These are phyloP conservation scores for Lamellibrachia luymesi DNA, from an alignment of 1,140 invertebrate species.

Conservation along the genomic window DNA sequence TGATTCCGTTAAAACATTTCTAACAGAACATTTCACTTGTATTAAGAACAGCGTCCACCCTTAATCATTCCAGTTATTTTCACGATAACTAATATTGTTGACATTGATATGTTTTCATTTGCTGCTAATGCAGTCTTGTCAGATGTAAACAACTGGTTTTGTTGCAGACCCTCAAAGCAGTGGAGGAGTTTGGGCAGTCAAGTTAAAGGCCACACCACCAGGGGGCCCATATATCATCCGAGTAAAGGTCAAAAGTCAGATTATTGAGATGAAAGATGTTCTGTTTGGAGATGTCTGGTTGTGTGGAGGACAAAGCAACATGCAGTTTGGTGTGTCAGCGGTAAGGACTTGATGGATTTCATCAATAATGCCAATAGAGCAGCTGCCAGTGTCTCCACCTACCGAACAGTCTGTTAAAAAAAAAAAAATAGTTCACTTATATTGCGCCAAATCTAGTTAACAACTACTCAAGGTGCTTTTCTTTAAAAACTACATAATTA, in stretches of 20 bases:
- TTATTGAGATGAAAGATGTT: conserved; percentile 39
- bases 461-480: background rate
- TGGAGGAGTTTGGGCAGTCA: background rate
- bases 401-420: background rate
- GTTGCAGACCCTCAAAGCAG: too few relatives aligned
- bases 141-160: too few relatives aligned
- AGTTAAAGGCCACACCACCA: background rate
- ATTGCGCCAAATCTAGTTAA: too few relatives aligned
- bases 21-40: background rate
- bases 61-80: too few relatives aligned
- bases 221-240: conserved; percentile 20
- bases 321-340: conserved; percentile 31
- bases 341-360: background rate
- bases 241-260: background rate
- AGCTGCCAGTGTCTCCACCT: conserved; percentile 32
- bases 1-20: too few relatives aligned
- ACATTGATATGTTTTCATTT: too few relatives aligned
- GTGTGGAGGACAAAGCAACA: conserved; percentile 52
- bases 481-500: background rate
- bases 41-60: too few relatives aligned
- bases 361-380: background rate
- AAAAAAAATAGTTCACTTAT: background rate
- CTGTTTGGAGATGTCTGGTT: conserved; percentile 54
- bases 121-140: too few relatives aligned
- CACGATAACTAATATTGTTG: too few relatives aligned